A percentile compares a stretch with the other conserved stretches of the same genome.
These are phyloP conservation scores for Dyspetes luteomarginatus DNA, from an alignment of 2,888 invertebrate genomes.

Conservation along the genomic window DNA sequence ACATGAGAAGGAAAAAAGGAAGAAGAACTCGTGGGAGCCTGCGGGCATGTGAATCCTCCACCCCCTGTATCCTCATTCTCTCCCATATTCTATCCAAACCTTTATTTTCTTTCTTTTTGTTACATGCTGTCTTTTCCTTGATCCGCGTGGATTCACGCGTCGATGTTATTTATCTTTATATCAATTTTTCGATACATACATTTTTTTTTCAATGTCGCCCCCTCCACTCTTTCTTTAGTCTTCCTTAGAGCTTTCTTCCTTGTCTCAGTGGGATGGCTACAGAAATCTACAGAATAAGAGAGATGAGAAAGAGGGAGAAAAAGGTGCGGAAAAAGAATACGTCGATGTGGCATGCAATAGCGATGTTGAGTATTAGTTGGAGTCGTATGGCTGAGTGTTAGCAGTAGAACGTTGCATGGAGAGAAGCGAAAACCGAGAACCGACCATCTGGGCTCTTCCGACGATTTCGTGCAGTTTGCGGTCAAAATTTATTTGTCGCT, in stretches of 20 bases:
- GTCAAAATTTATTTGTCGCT: constrained; percentile 80
- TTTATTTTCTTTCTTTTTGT: constrained; percentile 29
- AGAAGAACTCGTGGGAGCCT: constrained; percentile 53
- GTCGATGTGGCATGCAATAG: constrained; percentile 6
- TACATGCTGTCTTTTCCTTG: neutral
- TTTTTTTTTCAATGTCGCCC: neutral
- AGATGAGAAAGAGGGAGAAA: neutral
- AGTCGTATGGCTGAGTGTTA: constrained; percentile 17
- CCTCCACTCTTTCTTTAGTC: neutral
- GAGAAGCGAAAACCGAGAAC: constrained; percentile 65
- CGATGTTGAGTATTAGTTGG: constrained; percentile 18
- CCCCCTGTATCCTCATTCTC: constrained; percentile 32
- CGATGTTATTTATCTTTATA: neutral
- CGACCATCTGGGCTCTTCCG: constrained; percentile 77
- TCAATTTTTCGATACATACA: neutral
- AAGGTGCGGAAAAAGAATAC: neutral
- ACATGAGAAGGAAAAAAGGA: constrained; percentile 44
- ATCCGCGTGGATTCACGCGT: neutral
- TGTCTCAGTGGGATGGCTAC: neutral
- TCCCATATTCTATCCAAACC: constrained; percentile 38
- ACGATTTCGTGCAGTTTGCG: constrained; percentile 80
- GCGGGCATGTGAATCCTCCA: constrained; percentile 43
- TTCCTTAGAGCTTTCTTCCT: too few relatives aligned
- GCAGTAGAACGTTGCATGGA: constrained; percentile 13
- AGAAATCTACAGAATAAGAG: neutral